These are phyloP conservation scores for Orthonyx spaldingii DNA, from an alignment of 2,113 vertebrate species.

Conservation along the genomic window DNA sequence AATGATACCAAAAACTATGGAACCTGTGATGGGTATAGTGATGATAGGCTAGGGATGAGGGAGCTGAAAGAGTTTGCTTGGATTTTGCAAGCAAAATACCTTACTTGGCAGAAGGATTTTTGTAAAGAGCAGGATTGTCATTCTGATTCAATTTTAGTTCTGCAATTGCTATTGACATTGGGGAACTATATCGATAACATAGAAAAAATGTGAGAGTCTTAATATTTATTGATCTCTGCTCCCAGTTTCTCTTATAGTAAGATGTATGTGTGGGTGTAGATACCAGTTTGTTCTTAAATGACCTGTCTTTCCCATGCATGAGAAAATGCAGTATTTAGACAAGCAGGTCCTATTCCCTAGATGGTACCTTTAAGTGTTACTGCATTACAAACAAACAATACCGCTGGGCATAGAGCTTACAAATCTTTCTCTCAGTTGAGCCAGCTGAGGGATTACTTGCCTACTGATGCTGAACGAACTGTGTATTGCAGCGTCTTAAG, in stretches of 20 bases:
- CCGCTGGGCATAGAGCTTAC: neutral
- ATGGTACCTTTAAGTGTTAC: neutral
- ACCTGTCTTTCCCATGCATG: neutral
- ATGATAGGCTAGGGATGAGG: neutral
- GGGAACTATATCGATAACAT: accelerated
- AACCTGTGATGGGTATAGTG: neutral
- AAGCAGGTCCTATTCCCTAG: neutral
- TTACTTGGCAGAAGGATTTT: neutral
- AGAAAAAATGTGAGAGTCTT: neutral
- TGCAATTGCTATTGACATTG: neutral
- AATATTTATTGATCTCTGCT: neutral
- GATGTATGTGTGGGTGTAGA: neutral
- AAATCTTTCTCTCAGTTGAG: neutral
- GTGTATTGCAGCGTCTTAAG: neutral
- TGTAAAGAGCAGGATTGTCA: neutral
- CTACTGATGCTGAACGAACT: conserved; percentile 5
- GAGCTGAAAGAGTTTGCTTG: neutral
- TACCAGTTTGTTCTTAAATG: neutral
- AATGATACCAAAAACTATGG: neutral
- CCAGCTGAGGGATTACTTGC: neutral
- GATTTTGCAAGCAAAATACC: neutral
- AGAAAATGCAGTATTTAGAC: neutral
- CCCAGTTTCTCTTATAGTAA: neutral
- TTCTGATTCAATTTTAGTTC: neutral
- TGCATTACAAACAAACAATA: neutral